These are phyloP conservation scores for Bombus breviceps DNA, from an alignment of 1,140 invertebrate genomes.

Conservation along the genomic window DNA sequence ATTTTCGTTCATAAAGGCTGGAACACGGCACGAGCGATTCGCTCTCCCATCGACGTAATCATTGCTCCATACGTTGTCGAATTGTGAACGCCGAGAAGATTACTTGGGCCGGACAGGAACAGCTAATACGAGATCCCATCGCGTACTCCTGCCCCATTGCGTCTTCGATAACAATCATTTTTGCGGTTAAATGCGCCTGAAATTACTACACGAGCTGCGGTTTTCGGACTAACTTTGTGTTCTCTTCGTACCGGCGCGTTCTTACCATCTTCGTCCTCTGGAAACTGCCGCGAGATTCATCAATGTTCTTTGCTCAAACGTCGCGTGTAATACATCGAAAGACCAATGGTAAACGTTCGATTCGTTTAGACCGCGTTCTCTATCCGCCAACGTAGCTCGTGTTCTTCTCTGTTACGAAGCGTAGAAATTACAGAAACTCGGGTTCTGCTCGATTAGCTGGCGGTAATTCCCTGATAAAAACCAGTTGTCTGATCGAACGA, in stretches of 20 bases:
- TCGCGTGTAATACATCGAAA: background rate
- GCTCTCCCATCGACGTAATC: background rate
- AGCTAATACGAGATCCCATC: constrained; percentile 53
- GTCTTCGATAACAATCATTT: constrained; percentile 76
- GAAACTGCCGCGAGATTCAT: too few species aligned
- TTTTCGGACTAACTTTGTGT: constrained; percentile 41
- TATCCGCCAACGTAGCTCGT: background rate
- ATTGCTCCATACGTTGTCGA: constrained; percentile 50
- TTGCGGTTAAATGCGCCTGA: constrained; percentile 75
- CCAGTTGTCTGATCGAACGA: background rate
- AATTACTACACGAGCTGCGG: constrained; percentile 76
- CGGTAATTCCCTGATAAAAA: too few species aligned
- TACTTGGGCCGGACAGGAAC: constrained; percentile 61
- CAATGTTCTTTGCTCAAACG: background rate
- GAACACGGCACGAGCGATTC: constrained; percentile 4
- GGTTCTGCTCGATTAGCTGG: too few species aligned
- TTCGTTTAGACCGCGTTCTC: too few species aligned
- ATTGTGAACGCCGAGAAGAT: constrained; percentile 57
- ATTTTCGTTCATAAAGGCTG: background rate
- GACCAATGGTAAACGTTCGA: background rate
- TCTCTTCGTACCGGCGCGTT: background rate
- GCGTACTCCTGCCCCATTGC: background rate
- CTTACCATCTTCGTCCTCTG: background rate
- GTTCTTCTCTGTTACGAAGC: too few species aligned
- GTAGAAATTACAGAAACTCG: background rate